Percentiles rank a stretch among this genome's conserved stretches.
Evolutionary conservation across 2,888 invertebrate genomes (phyloP).

Genomic region (Neoascia interrupta): DNA sequence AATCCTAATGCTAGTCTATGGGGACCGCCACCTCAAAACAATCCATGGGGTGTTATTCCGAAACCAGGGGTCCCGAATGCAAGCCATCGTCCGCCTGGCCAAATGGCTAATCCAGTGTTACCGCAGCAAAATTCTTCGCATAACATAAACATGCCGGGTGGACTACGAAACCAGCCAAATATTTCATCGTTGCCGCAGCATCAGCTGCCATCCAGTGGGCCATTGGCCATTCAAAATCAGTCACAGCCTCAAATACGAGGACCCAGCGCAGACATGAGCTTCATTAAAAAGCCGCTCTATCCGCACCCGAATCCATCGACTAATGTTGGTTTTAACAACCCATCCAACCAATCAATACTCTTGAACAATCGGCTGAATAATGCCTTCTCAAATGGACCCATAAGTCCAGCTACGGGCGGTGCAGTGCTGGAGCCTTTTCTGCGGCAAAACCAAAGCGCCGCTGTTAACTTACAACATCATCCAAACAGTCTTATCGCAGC

Average conservation of each 20-base stretch:
- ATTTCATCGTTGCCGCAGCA: conserved; percentile 64
- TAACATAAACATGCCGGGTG: conserved; percentile 33
- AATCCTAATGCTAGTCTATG: conserved; percentile 79
- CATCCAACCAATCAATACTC: conserved; percentile 73
- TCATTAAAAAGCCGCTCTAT: conserved; percentile 48
- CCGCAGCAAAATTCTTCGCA: conserved; percentile 53
- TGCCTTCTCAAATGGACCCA: conserved; percentile 77
- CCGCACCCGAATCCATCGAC: conserved; percentile 47
- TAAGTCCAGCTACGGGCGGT: conserved; percentile 74
- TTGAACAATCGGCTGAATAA: conserved; percentile 75
- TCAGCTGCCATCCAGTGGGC: conserved; percentile 56
- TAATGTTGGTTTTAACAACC: conserved; percentile 48
- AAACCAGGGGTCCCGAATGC: conserved; percentile 71
- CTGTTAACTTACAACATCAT: conserved; percentile 68
- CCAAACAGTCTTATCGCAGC: conserved; percentile 69
- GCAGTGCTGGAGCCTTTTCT: conserved; percentile 72
- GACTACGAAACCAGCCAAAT: conserved; percentile 32
- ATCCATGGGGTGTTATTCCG: conserved; percentile 78
- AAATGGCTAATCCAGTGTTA: conserved; percentile 50
- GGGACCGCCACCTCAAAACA: conserved; percentile 79
- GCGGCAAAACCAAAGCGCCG: conserved; percentile 69
- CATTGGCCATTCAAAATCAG: conserved; percentile 34
- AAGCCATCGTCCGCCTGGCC: conserved; percentile 57
- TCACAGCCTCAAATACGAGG: conserved; percentile 55
- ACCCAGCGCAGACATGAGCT: conserved; percentile 48